Percentiles rank a stretch among this genome's conserved stretches.
Conservation (phyloP, 1,140 invertebrate genomes). For the Drosophila grimshawi region DNA sequence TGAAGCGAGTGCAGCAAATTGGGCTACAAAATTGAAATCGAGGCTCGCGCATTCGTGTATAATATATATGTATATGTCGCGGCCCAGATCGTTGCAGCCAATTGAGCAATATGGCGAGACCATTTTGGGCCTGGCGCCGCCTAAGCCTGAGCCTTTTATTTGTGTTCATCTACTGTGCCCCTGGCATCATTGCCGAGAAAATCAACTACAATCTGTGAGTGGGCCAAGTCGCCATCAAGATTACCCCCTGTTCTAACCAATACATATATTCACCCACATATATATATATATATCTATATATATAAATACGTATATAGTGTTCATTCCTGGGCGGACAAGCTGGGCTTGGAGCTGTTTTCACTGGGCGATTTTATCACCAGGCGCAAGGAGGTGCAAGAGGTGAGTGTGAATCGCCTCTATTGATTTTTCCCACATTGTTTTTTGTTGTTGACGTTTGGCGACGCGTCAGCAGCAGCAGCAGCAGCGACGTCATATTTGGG, state of each 20-base stretch:
- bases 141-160: constrained; percentile 64
- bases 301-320: constrained; percentile 85
- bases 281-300: constrained; percentile 3
- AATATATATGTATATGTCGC: constrained; percentile 61
- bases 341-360: constrained; percentile 89
- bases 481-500: constrained; percentile 59
- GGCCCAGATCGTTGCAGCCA: constrained; percentile 41
- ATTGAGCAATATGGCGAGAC: constrained; percentile 36
- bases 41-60: constrained; percentile 21
- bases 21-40: constrained; percentile 49
- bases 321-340: constrained; percentile 89
- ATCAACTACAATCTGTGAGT: constrained; percentile 84
- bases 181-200: constrained; percentile 68
- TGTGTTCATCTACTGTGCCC: constrained; percentile 57
- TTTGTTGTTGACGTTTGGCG: constrained; percentile 59
- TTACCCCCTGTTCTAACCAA: not conserved
- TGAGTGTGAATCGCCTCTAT: constrained; percentile 80
- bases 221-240: not conserved
- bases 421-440: constrained; percentile 69
- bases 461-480: not conserved
- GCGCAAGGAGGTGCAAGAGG: constrained; percentile 89
- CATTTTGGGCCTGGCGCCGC: constrained; percentile 61
- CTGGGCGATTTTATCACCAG: constrained; percentile 90
- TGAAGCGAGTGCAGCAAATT: constrained; percentile 40
- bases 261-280: not conserved